Percentiles rank a stretch among this genome's conserved stretches.
phyloP scores from a whole-genome alignment of 2,888 invertebrate species.

The Lepetodrilus schrolli region DNA sequence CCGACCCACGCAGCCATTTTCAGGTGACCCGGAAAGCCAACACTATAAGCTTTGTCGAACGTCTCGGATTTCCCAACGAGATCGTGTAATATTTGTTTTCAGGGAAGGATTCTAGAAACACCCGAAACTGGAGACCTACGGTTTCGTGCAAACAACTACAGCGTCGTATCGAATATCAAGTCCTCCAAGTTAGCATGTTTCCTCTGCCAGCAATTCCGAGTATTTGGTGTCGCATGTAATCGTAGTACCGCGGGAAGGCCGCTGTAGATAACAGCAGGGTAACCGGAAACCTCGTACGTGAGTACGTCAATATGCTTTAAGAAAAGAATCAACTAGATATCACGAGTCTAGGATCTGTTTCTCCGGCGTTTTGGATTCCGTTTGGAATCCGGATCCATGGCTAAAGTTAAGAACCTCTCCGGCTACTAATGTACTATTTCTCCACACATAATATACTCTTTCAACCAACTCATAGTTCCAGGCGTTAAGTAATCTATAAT shows the following conservation, averaged over 20 bases:
- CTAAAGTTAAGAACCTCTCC: too few species aligned
- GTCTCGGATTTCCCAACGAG: not conserved
- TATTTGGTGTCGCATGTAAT: conserved; percentile 21
- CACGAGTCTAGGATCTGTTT: not conserved
- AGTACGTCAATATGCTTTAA: conserved; percentile 22
- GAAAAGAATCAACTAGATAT: conserved; percentile 27
- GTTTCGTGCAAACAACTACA: conserved; percentile 32
- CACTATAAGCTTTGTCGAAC: not conserved
- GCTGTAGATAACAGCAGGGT: conserved; percentile 21
- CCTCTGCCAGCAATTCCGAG: not conserved
- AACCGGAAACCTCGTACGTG: conserved; percentile 24
- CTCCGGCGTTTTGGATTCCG: too few species aligned
- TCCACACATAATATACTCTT: too few species aligned
- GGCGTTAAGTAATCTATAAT: too few species aligned
- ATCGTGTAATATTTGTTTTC: conserved; percentile 30
- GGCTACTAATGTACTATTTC: too few species aligned
- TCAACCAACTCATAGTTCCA: too few species aligned
- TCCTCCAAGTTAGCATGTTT: conserved; percentile 25
- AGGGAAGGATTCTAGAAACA: conserved; percentile 30
- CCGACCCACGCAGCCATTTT: conserved; percentile 4
- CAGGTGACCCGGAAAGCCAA: conserved; percentile 10
- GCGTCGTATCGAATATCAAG: conserved; percentile 10
- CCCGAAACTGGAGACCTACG: not conserved
- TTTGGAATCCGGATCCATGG: too few species aligned
- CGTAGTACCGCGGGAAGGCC: conserved; percentile 27